These are phyloP conservation scores for Phymanthus crucifer DNA, from an alignment of 92 coral and sea anemone genomes.

Conservation along the genomic window DNA sequence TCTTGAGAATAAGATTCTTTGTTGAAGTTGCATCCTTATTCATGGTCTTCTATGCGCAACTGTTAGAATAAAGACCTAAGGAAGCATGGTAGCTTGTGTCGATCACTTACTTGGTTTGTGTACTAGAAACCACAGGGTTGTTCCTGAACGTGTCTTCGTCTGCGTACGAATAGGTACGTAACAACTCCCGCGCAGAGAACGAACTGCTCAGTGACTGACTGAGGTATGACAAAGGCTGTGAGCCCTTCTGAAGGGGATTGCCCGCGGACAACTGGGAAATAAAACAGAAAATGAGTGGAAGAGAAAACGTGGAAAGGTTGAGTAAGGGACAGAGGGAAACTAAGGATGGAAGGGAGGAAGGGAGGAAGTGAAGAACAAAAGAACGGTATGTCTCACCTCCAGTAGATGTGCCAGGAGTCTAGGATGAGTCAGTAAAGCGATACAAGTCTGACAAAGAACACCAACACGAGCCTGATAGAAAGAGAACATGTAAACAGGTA, in stretches of 20 bases:
- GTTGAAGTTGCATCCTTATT: too few relatives aligned
- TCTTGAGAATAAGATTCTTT: too few relatives aligned
- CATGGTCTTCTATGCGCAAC: too few relatives aligned
- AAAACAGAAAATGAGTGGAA: not conserved
- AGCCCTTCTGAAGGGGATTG: constrained; percentile 44
- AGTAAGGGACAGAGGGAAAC: not conserved
- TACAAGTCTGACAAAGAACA: constrained; percentile 84
- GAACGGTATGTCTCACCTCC: constrained; percentile 68
- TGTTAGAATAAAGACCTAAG: not conserved
- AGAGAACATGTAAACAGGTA: not conserved
- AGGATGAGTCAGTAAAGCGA: constrained; percentile 88
- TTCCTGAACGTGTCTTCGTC: constrained; percentile 88
- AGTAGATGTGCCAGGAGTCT: constrained; percentile 93
- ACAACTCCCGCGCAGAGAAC: constrained; percentile 72
- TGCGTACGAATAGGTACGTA: constrained; percentile 85
- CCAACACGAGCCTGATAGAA: constrained; percentile 63
- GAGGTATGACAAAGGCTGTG: constrained; percentile 56
- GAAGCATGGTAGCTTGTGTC: not conserved
- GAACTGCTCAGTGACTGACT: constrained; percentile 66
- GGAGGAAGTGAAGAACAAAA: not conserved
- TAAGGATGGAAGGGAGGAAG: constrained; percentile 7
- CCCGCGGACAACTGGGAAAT: constrained; percentile 40
- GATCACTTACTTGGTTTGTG: constrained; percentile 81
- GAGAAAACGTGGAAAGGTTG: not conserved
- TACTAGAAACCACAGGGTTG: constrained; percentile 80